phyloP scores from a whole-genome alignment of 2,113 vertebrate species.

The Romanogobio albipinnatus region DNA sequence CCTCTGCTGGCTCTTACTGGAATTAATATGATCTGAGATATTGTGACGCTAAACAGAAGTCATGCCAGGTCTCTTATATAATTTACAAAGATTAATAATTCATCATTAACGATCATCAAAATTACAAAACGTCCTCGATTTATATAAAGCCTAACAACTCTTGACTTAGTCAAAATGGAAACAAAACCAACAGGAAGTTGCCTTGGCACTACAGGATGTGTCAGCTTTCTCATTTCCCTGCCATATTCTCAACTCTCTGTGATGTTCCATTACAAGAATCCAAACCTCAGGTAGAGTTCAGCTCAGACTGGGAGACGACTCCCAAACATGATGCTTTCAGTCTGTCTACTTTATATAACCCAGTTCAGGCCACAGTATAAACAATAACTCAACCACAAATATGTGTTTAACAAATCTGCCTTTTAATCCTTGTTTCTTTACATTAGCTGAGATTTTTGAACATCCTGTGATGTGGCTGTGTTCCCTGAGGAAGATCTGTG shows the following conservation, averaged over 20 bases:
- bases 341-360: background rate
- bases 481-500: background rate
- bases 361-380: background rate
- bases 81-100: background rate
- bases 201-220: slow-evolving; percentile 46
- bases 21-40: background rate
- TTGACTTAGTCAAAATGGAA: background rate
- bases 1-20: slow-evolving; percentile 50
- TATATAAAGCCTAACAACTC: background rate
- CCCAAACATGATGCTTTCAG: background rate
- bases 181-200: slow-evolving; percentile 45
- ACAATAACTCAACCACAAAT: background rate
- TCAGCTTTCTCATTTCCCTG: slow-evolving; percentile 49
- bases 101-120: background rate
- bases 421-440: slow-evolving; percentile 2
- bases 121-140: background rate
- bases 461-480: slow-evolving; percentile 31
- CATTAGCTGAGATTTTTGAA: background rate
- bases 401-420: background rate
- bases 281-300: slow-evolving; percentile 20
- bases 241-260: slow-evolving; percentile 35
- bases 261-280: slow-evolving; percentile 41
- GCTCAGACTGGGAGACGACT: background rate
- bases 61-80: background rate
- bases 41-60: background rate